Evolutionary conservation across 2,113 vertebrate species (phyloP).

Genomic region (Catharus fuscescens): DNA sequence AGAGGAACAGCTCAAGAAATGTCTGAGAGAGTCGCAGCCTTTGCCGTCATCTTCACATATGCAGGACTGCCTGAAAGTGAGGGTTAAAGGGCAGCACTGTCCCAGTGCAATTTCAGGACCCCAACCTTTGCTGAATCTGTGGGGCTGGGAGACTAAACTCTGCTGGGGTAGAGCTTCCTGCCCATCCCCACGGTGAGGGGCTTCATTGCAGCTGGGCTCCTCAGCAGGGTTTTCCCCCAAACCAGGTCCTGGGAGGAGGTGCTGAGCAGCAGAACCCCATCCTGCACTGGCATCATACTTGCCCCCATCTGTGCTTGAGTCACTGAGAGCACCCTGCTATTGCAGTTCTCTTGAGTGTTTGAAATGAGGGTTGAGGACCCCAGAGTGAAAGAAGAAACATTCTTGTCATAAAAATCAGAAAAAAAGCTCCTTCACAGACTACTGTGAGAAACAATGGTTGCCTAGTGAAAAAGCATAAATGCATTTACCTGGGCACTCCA

Average conservation of each 20-base stretch:
- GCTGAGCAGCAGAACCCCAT: not conserved
- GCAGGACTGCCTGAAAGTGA: not conserved
- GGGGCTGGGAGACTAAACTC: not conserved
- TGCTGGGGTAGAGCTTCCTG: not conserved
- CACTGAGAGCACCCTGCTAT: not conserved
- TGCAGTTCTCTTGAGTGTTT: not conserved
- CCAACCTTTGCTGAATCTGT: not conserved
- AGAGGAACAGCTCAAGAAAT: not conserved
- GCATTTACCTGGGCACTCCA: not conserved
- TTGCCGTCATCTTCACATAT: not conserved
- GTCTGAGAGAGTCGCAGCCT: not conserved
- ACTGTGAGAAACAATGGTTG: not conserved
- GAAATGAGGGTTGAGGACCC: not conserved
- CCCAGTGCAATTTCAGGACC: not conserved
- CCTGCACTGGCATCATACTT: rapidly evolving
- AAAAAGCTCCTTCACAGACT: not conserved
- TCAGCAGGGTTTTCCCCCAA: not conserved
- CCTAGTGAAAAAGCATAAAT: not conserved
- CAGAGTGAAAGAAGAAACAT: not conserved
- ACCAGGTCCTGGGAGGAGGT: not conserved
- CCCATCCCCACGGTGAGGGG: too few relatives aligned
- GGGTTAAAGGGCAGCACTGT: not conserved
- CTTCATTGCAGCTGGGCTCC: not conserved
- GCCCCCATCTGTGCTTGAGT: not conserved
- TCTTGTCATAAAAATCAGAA: not conserved